A percentile compares a stretch with the other conserved stretches of the same genome.
phyloP scores from a whole-genome alignment of 2,797 vertebrate genomes.

The Enteromius viviparus region DNA sequence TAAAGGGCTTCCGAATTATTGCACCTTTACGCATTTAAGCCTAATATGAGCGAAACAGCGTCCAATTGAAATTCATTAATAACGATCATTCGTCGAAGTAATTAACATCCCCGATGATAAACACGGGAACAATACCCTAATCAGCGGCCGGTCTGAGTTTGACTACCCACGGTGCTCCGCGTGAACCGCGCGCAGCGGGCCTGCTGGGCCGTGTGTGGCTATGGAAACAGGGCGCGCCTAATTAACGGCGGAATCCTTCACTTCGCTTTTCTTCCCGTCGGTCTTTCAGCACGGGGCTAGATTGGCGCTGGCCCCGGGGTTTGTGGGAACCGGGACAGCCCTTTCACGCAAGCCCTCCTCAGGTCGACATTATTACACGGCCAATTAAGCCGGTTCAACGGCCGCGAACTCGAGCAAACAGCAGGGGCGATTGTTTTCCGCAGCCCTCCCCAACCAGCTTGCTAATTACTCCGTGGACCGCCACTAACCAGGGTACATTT shows the following conservation, averaged over 20 bases:
- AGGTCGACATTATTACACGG: slow-evolving; percentile 84
- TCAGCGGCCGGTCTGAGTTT: slow-evolving; percentile 53
- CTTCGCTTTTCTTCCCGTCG: slow-evolving; percentile 61
- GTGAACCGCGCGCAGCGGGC: slow-evolving; percentile 28
- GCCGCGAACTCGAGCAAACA: slow-evolving; percentile 63
- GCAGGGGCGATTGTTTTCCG: slow-evolving; percentile 51
- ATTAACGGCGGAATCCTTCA: slow-evolving; percentile 66
- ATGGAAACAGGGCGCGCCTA: slow-evolving; percentile 59
- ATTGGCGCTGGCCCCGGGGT: slow-evolving; percentile 68
- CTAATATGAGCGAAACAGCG: slow-evolving; percentile 22
- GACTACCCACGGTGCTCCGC: slow-evolving; percentile 34
- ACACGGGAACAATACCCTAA: slow-evolving; percentile 56
- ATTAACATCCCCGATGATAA: slow-evolving; percentile 50
- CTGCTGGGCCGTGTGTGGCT: slow-evolving; percentile 52
- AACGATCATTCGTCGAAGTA: slow-evolving; percentile 23
- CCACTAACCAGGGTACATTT: neutral
- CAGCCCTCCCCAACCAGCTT: slow-evolving; percentile 2
- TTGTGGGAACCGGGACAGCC: slow-evolving; percentile 73
- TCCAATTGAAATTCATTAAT: slow-evolving; percentile 43
- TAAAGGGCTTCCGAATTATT: neutral
- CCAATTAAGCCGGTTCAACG: slow-evolving; percentile 83
- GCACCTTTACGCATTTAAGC: slow-evolving; percentile 7
- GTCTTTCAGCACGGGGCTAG: slow-evolving; percentile 70
- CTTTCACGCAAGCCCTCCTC: slow-evolving; percentile 69
- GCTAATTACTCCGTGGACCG: slow-evolving; percentile 17